Conservation (phyloP, 2,113 vertebrate genomes). For the Pseudopipra pipra region DNA sequence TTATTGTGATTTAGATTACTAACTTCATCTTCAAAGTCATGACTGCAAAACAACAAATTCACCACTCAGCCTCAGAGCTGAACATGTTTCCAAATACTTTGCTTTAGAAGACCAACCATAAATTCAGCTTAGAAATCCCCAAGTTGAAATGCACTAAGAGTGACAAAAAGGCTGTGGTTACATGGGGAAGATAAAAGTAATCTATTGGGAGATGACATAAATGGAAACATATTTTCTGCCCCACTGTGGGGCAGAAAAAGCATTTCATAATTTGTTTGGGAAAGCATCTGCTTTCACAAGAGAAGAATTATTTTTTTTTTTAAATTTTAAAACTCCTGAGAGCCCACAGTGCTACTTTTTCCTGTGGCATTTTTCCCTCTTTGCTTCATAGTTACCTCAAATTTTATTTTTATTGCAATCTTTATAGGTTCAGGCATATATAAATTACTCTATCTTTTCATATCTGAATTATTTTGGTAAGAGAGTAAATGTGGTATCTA, state of each 20-base stretch:
- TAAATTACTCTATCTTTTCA: background rate
- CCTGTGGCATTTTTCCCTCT: background rate
- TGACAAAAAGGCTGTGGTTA: background rate
- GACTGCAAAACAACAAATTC: background rate
- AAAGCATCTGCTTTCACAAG: background rate
- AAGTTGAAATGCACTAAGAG: background rate
- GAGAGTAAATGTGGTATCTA: background rate
- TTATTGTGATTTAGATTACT: background rate
- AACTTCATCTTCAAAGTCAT: background rate
- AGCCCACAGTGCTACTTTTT: background rate
- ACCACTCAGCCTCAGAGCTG: background rate
- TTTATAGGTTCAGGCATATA: background rate
- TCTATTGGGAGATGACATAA: background rate
- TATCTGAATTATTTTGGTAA: background rate
- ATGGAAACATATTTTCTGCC: background rate
- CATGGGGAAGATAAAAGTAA: accelerated
- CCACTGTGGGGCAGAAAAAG: background rate
- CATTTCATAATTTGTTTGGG: background rate
- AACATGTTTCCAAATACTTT: background rate
- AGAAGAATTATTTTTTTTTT: background rate
- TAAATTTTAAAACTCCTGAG: background rate
- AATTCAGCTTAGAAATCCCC: background rate
- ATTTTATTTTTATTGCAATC: background rate
- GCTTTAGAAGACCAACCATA: background rate
- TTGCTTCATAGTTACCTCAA: background rate